Evolutionary conservation across 2,888 invertebrate genomes (phyloP).

Genomic region (Eupithecia tripunctaria): DNA sequence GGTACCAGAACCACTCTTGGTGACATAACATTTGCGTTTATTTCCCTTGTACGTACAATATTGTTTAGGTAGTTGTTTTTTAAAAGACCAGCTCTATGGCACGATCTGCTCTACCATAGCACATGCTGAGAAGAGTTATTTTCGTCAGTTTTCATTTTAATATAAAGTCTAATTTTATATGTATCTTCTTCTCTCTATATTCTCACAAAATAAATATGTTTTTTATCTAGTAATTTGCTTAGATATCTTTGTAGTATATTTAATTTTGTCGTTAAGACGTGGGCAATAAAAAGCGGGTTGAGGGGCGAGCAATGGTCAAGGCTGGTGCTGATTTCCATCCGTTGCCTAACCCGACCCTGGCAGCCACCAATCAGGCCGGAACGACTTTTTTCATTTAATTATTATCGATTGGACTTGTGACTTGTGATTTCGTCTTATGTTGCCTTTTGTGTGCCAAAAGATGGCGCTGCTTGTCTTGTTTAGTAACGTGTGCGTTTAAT

Average conservation of each 20-base stretch:
- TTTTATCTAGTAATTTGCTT: constrained; percentile 26
- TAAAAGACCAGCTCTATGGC: too few species aligned
- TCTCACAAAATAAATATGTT: too few species aligned
- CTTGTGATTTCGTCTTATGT: constrained; percentile 33
- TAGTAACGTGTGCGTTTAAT: neutral
- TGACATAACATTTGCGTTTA: neutral
- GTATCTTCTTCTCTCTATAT: too few species aligned
- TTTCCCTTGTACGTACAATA: constrained; percentile 47
- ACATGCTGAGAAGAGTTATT: too few species aligned
- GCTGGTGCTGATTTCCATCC: constrained; percentile 71
- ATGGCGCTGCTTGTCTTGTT: constrained; percentile 27
- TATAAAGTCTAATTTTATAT: too few species aligned
- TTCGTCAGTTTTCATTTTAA: too few species aligned
- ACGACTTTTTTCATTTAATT: constrained; percentile 76
- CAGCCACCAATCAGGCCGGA: constrained; percentile 79
- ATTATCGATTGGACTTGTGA: constrained; percentile 68
- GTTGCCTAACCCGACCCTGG: constrained; percentile 81
- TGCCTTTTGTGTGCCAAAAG: constrained; percentile 32
- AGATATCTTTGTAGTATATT: constrained; percentile 39
- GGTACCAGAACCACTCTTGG: neutral
- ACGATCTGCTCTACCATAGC: too few species aligned
- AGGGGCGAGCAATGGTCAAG: constrained; percentile 77
- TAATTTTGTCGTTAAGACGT: constrained; percentile 53
- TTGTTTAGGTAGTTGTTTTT: constrained; percentile 22
- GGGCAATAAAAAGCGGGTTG: constrained; percentile 67